These are phyloP conservation scores for Lineus longissimus DNA, from an alignment of 1,140 invertebrate species.

Conservation along the genomic window DNA sequence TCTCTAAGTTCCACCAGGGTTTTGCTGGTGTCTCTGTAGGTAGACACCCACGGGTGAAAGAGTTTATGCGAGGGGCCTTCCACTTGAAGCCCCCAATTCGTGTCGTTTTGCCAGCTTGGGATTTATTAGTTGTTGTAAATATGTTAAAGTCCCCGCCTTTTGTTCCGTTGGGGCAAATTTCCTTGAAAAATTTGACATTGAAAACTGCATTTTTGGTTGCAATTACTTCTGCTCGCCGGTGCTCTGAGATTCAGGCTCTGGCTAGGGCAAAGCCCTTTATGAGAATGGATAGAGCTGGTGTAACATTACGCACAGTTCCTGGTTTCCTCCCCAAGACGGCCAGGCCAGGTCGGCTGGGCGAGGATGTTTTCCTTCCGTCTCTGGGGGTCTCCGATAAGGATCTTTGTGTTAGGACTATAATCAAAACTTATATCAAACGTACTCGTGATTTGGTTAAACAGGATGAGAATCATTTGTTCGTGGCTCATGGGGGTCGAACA, in stretches of 20 bases:
- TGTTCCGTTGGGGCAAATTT: conserved; percentile 13
- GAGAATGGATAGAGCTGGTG: no score
- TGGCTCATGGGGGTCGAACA: neutral
- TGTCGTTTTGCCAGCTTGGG: conserved; percentile 19
- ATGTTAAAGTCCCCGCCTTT: conserved; percentile 1
- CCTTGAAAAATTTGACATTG: conserved; percentile 10
- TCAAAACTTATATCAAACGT: conserved; percentile 8
- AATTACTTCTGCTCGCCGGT: no score
- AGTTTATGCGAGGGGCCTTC: conserved; percentile 10
- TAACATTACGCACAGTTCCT: no score
- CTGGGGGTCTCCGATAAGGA: neutral
- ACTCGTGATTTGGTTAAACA: neutral
- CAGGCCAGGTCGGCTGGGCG: no score
- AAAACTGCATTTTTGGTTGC: no score
- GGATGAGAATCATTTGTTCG: neutral
- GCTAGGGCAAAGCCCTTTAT: no score
- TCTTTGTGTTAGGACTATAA: conserved; percentile 7
- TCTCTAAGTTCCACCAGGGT: no score
- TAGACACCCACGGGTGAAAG: conserved; percentile 16
- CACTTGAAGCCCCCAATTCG: conserved; percentile 11
- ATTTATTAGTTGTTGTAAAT: conserved; percentile 10
- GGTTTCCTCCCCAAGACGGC: no score
- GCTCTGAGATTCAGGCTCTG: no score
- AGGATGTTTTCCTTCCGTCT: conserved; percentile 15
- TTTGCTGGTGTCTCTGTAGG: neutral